Evolutionary conservation across 2,113 vertebrate genomes (phyloP), one percentile per base, ranked within the genome.

Genomic region (Nyctereutes procyonoides): DNA sequence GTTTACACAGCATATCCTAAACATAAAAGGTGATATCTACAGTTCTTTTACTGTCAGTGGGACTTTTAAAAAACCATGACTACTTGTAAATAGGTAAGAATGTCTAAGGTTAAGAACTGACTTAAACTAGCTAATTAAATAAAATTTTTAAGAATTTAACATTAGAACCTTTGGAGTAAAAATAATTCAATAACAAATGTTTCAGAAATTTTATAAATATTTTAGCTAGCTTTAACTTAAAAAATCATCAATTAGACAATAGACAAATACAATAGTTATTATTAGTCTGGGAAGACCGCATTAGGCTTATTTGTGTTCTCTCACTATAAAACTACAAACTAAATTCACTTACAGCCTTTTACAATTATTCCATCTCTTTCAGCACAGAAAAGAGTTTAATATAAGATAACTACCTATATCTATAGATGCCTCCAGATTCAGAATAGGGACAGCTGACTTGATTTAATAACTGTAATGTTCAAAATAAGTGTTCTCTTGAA

Each of bases 201-300:
- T 62, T 93, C 48, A 93, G 51, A 90, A 90, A 92, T 74, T 65
- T 71, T 82, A 85, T 7, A 62, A 17, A 28, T 81, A 87, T 80
- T 93, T 93, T 83, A 93, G 43, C 4, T 93, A 96, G 32, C 10
- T 74, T 93, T 95, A 88, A 87, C 88, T 92, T 67, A 90, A 88
- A 88, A 94, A 92, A 79, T 77, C 67, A 96, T 82, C 51, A 92
- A 19, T 69, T 76, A 95, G 53, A 73, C 56, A 86, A 3, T 67
- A 53, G 65, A 93, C 89, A 96, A 83, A 87, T 65, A 85, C 58
- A 79, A 80, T 48, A 69, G 19, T 65, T 67, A 73, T 55, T 76
- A 67, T 58, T 32, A 35, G 32, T 51, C 62, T 77, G 35, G 43
- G 17, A 38, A 58, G 16, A 94, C 32, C 71, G 81, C 63, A 76